Evolutionary conservation across 2,113 vertebrate genomes (phyloP).

Genomic region (rabbit (Oryctolagus cuniculus)): DNA sequence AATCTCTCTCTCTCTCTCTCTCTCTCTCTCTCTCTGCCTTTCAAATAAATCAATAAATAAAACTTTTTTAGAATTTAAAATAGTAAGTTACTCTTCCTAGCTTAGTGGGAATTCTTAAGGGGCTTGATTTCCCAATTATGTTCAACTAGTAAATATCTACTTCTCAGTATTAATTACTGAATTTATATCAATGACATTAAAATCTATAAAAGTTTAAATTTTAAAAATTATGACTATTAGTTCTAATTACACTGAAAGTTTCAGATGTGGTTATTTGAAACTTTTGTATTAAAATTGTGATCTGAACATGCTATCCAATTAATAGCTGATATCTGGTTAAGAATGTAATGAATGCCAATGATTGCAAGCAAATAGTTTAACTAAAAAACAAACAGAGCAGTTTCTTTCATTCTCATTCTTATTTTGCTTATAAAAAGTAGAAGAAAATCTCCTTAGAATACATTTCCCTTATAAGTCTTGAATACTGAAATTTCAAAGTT

Average conservation of each 20-base stretch:
- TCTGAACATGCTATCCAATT: conserved; percentile 10
- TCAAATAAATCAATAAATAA: too few relatives aligned
- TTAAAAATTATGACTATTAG: conserved; percentile 1
- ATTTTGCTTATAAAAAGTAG: neutral
- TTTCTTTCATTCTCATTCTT: conserved; percentile 38
- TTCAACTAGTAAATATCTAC: conserved; percentile 27
- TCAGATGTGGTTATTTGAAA: neutral
- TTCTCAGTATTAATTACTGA: conserved; percentile 49
- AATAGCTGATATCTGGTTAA: neutral
- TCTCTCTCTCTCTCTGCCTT: too few relatives aligned
- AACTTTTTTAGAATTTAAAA: too few relatives aligned
- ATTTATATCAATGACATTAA: conserved; percentile 48
- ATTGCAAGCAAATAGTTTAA: conserved; percentile 41
- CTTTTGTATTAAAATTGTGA: conserved; percentile 6
- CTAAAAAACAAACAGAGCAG: conserved; percentile 3
- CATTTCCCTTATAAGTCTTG: neutral
- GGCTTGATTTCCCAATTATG: neutral
- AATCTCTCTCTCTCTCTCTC: too few relatives aligned
- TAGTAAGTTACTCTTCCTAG: neutral
- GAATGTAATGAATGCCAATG: conserved; percentile 32
- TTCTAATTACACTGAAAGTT: conserved; percentile 46
- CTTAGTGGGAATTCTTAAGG: neutral
- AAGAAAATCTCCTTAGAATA: conserved; percentile 17
- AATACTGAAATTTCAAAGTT: conserved; percentile 58
- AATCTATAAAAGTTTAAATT: conserved; percentile 37